A percentile compares a stretch with the other conserved stretches of the same genome.
These are phyloP conservation scores for Athalia rosae DNA, from an alignment of 2,888 invertebrate species.

Conservation along the genomic window DNA sequence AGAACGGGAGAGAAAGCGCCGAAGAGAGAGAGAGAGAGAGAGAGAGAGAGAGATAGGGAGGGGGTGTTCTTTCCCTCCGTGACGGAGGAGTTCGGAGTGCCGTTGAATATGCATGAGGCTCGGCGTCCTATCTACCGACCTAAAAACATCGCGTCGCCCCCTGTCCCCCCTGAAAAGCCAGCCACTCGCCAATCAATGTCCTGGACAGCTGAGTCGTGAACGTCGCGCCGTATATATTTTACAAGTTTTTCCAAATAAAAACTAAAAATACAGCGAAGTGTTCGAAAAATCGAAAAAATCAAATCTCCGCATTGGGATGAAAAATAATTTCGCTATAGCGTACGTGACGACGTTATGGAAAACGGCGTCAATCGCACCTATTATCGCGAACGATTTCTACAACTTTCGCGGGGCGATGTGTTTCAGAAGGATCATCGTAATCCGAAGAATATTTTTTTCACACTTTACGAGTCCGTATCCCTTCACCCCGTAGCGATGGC, in stretches of 20 bases:
- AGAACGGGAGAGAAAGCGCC: constrained; percentile 53
- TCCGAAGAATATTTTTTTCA: no score
- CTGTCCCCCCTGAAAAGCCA: constrained; percentile 50
- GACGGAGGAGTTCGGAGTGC: constrained; percentile 74
- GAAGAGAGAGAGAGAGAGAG: constrained; percentile 52
- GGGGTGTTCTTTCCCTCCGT: constrained; percentile 73
- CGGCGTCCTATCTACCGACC: constrained; percentile 71
- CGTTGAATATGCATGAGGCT: constrained; percentile 73
- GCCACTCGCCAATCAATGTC: constrained; percentile 71
- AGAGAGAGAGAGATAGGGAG: constrained; percentile 56
- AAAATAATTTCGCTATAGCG: not conserved
- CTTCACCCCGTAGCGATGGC: no score
- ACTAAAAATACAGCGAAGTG: constrained; percentile 9
- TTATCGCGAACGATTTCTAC: no score
- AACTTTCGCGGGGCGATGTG: no score
- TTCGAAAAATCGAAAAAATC: not conserved
- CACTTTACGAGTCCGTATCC: no score
- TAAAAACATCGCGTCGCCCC: constrained; percentile 68
- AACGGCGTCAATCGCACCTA: no score
- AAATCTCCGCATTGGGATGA: not conserved
- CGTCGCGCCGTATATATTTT: constrained; percentile 42
- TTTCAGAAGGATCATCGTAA: no score
- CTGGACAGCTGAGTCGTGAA: constrained; percentile 60
- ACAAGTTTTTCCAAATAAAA: not conserved
- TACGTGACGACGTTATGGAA: not conserved